Evolutionary conservation across 2,797 vertebrate species (phyloP).

Genomic region (Eulemur rubriventer): DNA sequence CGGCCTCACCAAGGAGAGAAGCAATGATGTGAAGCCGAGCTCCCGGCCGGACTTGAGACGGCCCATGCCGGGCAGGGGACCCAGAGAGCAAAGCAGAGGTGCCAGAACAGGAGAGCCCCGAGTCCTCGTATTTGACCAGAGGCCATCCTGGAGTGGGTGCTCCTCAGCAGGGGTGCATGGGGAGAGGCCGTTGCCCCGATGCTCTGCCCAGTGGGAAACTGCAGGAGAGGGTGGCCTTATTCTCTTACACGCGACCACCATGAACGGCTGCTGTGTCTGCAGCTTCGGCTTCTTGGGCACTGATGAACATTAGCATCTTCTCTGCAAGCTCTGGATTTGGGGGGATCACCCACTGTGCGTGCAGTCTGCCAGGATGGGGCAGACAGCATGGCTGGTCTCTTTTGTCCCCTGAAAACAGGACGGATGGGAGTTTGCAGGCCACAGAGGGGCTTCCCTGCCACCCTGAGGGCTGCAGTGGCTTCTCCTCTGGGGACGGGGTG

Average conservation of each 20-base stretch:
- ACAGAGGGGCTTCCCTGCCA: neutral
- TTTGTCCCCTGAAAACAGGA: neutral
- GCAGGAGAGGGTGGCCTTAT: neutral
- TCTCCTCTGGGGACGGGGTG: neutral
- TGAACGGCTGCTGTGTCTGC: conserved; percentile 18
- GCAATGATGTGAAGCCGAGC: neutral
- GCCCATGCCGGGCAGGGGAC: neutral
- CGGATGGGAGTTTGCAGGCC: neutral
- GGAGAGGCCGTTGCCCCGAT: neutral
- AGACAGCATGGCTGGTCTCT: neutral
- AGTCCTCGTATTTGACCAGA: neutral
- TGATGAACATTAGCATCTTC: neutral
- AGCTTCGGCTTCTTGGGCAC: conserved; percentile 15
- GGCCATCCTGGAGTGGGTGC: rapidly evolving
- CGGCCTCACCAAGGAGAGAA: neutral
- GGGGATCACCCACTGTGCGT: neutral
- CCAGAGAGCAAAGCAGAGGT: neutral
- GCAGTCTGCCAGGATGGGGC: neutral
- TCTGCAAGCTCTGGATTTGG: neutral
- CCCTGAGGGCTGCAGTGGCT: neutral
- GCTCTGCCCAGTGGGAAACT: too few relatives aligned
- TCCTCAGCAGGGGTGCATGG: neutral
- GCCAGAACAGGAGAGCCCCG: too few relatives aligned
- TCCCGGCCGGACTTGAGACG: neutral
- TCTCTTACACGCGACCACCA: neutral